phyloP scores from a whole-genome alignment of 2,797 vertebrate genomes.

The Neopelma chrysocephalum region DNA sequence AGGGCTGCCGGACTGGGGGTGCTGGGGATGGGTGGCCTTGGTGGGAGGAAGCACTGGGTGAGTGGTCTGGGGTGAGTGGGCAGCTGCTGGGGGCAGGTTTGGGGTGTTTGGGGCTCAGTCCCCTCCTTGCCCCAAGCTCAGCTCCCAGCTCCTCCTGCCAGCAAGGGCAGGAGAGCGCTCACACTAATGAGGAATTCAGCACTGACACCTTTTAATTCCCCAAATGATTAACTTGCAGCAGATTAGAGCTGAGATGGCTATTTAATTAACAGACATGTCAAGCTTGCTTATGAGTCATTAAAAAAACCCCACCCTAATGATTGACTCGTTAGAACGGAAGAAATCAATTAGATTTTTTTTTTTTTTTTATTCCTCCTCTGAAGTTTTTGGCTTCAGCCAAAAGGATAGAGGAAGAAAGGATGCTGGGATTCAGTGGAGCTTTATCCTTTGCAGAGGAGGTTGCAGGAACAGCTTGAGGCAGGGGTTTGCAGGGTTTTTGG shows the following conservation, averaged over 20 bases:
- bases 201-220: constrained; percentile 72
- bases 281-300: constrained; percentile 77
- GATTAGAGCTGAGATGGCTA: constrained; percentile 75
- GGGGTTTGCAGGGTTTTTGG: neutral
- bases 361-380: neutral
- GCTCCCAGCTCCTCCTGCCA: neutral
- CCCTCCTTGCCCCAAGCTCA: neutral
- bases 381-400: constrained; percentile 1
- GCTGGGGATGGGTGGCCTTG: neutral
- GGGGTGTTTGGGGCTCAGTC: neutral
- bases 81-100: neutral
- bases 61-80: neutral
- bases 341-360: constrained; percentile 72
- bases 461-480: neutral
- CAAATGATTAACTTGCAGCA: constrained; percentile 72
- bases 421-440: neutral
- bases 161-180: neutral
- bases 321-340: constrained; percentile 74
- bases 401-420: neutral
- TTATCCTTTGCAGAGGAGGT: neutral
- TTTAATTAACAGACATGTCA: constrained; percentile 79
- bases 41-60: fast-evolving
- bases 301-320: constrained; percentile 55
- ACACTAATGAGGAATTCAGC: constrained; percentile 35
- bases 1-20: neutral